Conservation (phyloP, 2,888 invertebrate genomes). For the Melinopterus prodromus region DNA sequence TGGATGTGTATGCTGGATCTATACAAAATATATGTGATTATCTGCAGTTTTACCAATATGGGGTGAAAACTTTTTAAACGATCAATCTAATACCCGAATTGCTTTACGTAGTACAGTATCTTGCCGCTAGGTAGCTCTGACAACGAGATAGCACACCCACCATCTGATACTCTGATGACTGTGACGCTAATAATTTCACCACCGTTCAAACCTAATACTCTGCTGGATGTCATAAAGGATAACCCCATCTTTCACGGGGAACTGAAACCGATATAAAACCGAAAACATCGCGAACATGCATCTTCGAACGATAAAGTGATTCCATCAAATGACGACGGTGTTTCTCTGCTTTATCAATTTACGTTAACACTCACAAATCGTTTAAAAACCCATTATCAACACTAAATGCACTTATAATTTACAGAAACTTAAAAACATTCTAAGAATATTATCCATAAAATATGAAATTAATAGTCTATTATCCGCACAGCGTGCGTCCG, state of each 20-base stretch:
- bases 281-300: too few relatives aligned
- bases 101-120: not conserved
- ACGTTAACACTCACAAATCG: too few relatives aligned
- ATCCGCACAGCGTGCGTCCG: not conserved
- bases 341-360: too few relatives aligned
- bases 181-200: not conserved
- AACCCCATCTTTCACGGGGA: not conserved
- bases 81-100: not conserved
- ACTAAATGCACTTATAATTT: not conserved
- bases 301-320: too few relatives aligned
- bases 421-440: not conserved
- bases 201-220: not conserved
- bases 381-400: too few relatives aligned
- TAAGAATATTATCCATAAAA: not conserved
- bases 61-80: not conserved
- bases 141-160: not conserved
- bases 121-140: not conserved
- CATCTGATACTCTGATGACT: not conserved
- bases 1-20: too few relatives aligned
- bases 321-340: too few relatives aligned
- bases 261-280: not conserved
- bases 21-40: not conserved
- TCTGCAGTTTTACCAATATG: not conserved
- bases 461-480: not conserved
- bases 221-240: not conserved